Percentiles rank a stretch among this genome's conserved stretches.
Conservation (phyloP, 2,113 vertebrate species). For the Corythornis madagascariensis region DNA sequence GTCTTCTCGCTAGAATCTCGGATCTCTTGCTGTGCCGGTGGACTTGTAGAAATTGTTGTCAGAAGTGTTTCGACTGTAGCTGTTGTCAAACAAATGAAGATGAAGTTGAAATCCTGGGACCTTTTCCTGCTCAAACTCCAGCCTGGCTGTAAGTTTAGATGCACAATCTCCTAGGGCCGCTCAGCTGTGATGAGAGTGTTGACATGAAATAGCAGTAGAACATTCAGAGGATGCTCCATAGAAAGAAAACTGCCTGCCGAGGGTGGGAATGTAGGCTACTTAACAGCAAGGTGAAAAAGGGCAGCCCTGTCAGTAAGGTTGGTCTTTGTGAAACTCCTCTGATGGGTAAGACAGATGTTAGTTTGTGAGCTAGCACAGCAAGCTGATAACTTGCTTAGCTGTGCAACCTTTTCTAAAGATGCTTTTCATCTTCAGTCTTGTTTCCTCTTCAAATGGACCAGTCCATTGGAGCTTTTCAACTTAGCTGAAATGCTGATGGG, state of each 20-base stretch:
- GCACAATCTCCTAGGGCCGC: background rate
- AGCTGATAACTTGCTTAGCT: background rate
- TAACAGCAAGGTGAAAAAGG: background rate
- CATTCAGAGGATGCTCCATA: background rate
- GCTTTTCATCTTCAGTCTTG: background rate
- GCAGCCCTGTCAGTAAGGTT: background rate
- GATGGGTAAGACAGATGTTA: background rate
- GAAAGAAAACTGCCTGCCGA: background rate
- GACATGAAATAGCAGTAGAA: accelerated
- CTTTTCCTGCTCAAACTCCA: conserved; percentile 89
- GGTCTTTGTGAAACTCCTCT: background rate
- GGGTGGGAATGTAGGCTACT: background rate
- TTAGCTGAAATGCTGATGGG: background rate
- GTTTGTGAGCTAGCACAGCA: background rate
- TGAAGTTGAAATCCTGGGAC: conserved; percentile 91
- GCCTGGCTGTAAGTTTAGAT: conserved; percentile 88
- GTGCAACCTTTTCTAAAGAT: background rate
- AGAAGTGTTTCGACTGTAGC: conserved; percentile 86
- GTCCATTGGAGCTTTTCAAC: background rate
- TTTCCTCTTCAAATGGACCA: background rate
- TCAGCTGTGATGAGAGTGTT: background rate
- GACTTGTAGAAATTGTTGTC: conserved; percentile 85
- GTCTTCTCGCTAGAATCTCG: conserved; percentile 85
- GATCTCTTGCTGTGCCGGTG: conserved; percentile 87
- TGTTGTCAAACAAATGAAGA: conserved; percentile 87